These are phyloP conservation scores for Dipodomys merriami DNA, from an alignment of 2,113 vertebrate species.

Conservation along the genomic window DNA sequence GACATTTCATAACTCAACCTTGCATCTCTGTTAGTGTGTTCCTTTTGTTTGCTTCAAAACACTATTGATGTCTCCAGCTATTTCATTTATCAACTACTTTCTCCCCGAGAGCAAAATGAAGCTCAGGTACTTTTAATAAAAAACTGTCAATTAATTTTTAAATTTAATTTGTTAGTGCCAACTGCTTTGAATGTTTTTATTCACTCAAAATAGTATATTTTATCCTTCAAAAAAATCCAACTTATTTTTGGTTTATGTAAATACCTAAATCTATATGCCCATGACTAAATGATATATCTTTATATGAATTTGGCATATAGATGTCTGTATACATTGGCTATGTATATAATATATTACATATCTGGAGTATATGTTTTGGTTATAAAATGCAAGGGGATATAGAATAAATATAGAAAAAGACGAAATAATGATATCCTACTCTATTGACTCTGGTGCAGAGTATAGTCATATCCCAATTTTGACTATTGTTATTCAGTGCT, in stretches of 20 bases:
- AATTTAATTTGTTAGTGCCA: constrained; percentile 22
- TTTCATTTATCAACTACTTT: constrained; percentile 33
- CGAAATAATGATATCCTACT: background rate
- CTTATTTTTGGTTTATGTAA: background rate
- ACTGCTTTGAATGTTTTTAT: constrained; percentile 22
- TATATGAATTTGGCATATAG: background rate
- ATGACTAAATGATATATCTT: background rate
- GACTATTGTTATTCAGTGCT: too few species aligned
- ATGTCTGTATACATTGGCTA: background rate
- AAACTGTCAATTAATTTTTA: constrained; percentile 43
- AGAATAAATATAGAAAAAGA: background rate
- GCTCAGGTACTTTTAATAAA: constrained; percentile 35
- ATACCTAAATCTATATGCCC: background rate
- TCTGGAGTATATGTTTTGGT: background rate
- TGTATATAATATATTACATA: background rate
- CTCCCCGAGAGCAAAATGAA: constrained; percentile 31
- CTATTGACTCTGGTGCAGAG: too few species aligned
- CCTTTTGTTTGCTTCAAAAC: constrained; percentile 38
- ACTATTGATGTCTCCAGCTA: constrained; percentile 40
- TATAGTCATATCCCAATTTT: rapidly evolving
- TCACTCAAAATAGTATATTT: constrained; percentile 5
- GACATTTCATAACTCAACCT: constrained; percentile 64
- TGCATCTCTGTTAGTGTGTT: constrained; percentile 26
- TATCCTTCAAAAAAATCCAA: background rate
- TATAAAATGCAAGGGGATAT: background rate